A percentile compares a stretch with the other conserved stretches of the same genome.
Evolutionary conservation across 2,797 vertebrate species (phyloP).

Genomic region (Cygnus olor): DNA sequence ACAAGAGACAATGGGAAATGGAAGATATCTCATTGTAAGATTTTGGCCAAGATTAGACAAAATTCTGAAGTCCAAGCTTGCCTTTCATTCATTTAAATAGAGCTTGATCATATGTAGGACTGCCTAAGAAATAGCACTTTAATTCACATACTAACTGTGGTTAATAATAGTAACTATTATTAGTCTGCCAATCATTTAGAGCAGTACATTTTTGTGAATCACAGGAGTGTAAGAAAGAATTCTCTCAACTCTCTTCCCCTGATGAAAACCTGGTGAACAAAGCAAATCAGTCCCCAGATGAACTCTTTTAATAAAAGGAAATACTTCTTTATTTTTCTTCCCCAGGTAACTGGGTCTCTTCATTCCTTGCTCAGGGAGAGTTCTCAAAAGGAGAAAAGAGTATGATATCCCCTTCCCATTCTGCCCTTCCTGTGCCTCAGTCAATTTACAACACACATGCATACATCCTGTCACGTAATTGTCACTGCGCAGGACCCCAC

Average conservation of each 20-base stretch:
- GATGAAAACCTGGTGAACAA: neutral
- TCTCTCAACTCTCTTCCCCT: neutral
- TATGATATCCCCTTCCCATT: neutral
- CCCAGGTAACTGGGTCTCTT: neutral
- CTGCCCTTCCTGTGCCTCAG: neutral
- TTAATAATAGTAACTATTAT: neutral
- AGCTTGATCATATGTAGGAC: neutral
- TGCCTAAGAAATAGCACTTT: neutral
- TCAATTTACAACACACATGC: neutral
- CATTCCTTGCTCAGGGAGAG: neutral
- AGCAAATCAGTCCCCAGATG: neutral
- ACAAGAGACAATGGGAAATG: neutral
- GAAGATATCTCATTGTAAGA: neutral
- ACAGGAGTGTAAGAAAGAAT: neutral
- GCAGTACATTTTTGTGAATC: neutral
- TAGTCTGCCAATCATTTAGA: neutral
- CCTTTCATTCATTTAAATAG: neutral
- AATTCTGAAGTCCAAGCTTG: neutral
- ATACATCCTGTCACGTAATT: neutral
- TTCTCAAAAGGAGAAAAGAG: neutral
- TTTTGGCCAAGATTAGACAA: neutral
- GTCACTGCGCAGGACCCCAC: no score
- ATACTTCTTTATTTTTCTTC: neutral
- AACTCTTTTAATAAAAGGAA: neutral
- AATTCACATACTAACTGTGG: neutral